These are phyloP conservation scores for Anthoscopus minutus DNA, from an alignment of 2,113 vertebrate genomes.

Conservation along the genomic window DNA sequence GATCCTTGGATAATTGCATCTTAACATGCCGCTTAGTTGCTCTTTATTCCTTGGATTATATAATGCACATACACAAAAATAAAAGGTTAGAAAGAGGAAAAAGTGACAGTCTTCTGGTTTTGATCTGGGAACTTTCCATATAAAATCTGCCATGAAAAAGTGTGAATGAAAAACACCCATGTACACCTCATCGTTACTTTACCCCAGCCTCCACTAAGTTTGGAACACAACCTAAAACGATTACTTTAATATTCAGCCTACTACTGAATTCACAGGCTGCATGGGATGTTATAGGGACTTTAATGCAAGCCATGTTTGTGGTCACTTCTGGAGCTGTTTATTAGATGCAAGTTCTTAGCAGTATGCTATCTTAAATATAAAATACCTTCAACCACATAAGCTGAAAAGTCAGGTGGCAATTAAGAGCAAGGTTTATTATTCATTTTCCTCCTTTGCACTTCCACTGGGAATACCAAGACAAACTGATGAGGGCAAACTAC, in stretches of 20 bases:
- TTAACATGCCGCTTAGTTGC: not conserved
- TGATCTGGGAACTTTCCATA: not conserved
- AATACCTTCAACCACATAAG: not conserved
- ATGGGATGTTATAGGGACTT: not conserved
- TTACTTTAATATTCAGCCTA: not conserved
- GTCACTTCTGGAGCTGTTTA: not conserved
- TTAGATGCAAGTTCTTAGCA: not conserved
- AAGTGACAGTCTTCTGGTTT: not conserved
- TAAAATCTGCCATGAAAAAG: not conserved
- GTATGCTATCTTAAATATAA: not conserved
- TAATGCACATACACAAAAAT: not conserved
- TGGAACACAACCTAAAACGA: not conserved
- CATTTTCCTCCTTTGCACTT: not conserved
- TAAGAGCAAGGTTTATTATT: not conserved
- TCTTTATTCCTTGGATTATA: not conserved
- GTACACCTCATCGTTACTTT: not conserved
- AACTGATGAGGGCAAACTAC: not conserved
- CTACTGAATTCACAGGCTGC: not conserved
- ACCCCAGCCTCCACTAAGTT: accelerated
- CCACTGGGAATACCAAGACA: not conserved
- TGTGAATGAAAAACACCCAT: not conserved
- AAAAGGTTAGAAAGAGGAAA: not conserved
- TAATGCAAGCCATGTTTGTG: not conserved
- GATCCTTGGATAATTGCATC: not conserved
- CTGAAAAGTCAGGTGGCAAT: not conserved